Conservation (phyloP, 2,888 invertebrate species). For the Cynaeus angustus region DNA sequence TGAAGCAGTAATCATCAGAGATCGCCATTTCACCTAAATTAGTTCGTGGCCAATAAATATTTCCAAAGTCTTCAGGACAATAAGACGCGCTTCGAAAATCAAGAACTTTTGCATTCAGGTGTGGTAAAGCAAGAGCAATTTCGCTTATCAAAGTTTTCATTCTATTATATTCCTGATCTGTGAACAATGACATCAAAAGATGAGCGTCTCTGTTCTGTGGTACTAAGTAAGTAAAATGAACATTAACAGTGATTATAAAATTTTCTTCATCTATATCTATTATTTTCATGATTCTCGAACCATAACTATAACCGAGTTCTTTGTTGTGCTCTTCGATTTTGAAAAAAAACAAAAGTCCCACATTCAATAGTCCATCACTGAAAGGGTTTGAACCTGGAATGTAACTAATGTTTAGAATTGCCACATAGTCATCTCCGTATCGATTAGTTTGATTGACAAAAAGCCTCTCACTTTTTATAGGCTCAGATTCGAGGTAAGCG, state of each 20-base stretch:
- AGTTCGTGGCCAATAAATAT: constrained; percentile 30
- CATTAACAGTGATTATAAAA: constrained; percentile 54
- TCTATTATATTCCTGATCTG: constrained; percentile 12
- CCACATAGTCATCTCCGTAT: constrained; percentile 56
- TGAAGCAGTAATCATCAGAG: constrained; percentile 33
- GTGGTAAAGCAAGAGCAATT: not conserved
- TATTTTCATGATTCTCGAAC: constrained; percentile 58
- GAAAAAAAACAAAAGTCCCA: no score
- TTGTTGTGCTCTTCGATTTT: constrained; percentile 22
- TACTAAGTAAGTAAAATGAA: constrained; percentile 53
- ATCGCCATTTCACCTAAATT: not conserved
- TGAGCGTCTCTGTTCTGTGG: not conserved
- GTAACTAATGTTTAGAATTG: constrained; percentile 51
- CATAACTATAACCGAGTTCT: constrained; percentile 29
- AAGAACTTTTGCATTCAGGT: constrained; percentile 21
- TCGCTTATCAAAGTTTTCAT: not conserved
- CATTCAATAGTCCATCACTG: constrained; percentile 42
- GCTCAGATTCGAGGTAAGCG: constrained; percentile 54
- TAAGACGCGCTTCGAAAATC: constrained; percentile 28
- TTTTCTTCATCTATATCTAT: constrained; percentile 52
- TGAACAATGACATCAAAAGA: not conserved
- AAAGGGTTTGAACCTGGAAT: constrained; percentile 54
- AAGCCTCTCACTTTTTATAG: constrained; percentile 51
- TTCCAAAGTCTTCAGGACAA: constrained; percentile 20
- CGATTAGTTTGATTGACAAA: constrained; percentile 47